Evolutionary conservation across 2,113 vertebrate genomes (phyloP), one percentile per base, ranked within the genome.

Genomic region (Pituophis catenifer): DNA sequence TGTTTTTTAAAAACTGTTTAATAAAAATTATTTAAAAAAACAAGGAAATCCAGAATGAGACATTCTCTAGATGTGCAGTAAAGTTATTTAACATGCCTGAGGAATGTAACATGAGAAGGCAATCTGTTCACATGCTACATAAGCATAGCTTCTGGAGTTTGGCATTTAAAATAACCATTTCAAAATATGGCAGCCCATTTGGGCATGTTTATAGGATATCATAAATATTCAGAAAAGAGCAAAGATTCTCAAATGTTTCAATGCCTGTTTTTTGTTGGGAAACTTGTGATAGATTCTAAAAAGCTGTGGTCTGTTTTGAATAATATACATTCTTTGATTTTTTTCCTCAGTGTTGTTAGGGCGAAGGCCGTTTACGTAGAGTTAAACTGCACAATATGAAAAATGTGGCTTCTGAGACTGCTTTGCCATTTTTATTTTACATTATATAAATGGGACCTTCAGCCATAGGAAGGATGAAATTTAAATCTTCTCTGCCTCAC

Each of bases 101-200:
- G 97, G 97, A 97, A 96, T 98, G 97, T 97, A 97, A 98, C 96
- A 97, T 95, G 97, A 97, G 96, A 97, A 98, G 97, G 97, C 93
- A 87, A 96, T 70, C 95, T 94, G 94, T 96, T 97, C 93, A 1
- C 91, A 59, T 90, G 91, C 95, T 95, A 94, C 95, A 81, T 94
- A 95, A 95, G 94, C 85, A 95, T 95, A 96, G 95, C 97, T 98
- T 97, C 97, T 96, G 96, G 95, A 92, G 86, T 94, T 96, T 93
- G 97, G 95, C 94, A 95, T 96, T 95, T 97, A 70, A 96, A 95
- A 96, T 96, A 92, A 96, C 95, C 95, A 96, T 96, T 96, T 96
- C 26, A 96, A 97, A 97, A 95, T 93, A 90, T 55, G 94, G 94
- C 95, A 96, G 95, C 94, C 13, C 91, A 93, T 96, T 97, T 94